Conservation (phyloP, 2,888 invertebrate genomes). For the Rhingia campestris region DNA sequence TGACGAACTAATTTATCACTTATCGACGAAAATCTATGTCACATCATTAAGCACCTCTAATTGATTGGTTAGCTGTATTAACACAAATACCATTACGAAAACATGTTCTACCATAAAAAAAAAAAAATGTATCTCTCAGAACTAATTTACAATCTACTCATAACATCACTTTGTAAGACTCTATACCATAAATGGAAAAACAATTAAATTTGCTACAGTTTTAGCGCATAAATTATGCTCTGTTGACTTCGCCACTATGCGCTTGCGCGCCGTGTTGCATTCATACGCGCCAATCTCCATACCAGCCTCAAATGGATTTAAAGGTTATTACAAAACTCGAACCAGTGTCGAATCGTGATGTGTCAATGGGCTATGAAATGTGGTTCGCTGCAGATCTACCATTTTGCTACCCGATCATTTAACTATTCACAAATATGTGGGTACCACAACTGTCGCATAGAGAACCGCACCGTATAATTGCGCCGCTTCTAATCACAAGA, state of each 20-base stretch:
- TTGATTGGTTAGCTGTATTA: too few relatives aligned
- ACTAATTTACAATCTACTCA: conserved; percentile 1
- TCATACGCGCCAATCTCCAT: conserved; percentile 1
- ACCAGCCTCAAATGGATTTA: conserved; percentile 48
- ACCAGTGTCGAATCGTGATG: conserved; percentile 72
- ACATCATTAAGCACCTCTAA: too few relatives aligned
- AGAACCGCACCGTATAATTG: conserved; percentile 43
- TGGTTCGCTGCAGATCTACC: conserved; percentile 20
- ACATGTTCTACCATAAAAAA: too few relatives aligned
- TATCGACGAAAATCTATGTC: too few relatives aligned
- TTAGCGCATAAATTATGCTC: conserved; percentile 56
- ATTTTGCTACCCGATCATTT: conserved; percentile 40
- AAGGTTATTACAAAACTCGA: conserved; percentile 65
- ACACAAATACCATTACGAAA: too few relatives aligned
- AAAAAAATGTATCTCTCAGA: conserved; percentile 5
- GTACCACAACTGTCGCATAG: conserved; percentile 33
- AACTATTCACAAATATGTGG: conserved; percentile 19
- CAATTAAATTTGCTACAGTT: conserved; percentile 36
- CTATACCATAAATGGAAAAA: conserved; percentile 19
- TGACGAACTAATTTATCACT: too few relatives aligned
- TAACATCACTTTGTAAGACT: not conserved
- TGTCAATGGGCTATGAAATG: conserved; percentile 60
- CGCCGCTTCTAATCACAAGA: conserved; percentile 16
- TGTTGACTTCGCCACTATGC: not conserved
- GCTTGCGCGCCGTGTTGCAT: conserved; percentile 4